Evolutionary conservation across 1,140 invertebrate genomes (phyloP).

Genomic region (Drosophila tristis): DNA sequence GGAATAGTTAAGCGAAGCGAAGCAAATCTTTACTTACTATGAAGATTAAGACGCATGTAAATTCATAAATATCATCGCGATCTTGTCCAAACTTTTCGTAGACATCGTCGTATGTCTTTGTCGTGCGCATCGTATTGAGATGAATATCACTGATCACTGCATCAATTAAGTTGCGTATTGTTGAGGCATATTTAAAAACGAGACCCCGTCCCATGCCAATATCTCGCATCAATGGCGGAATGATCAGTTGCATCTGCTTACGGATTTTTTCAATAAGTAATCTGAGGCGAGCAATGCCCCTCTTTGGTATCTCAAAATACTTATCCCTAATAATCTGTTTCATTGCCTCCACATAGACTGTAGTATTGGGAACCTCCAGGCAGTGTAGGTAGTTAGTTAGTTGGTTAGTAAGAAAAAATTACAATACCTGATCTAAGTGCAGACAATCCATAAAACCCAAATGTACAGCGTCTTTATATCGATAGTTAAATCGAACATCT

Average conservation of each 20-base stretch:
- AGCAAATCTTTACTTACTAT: slow-evolving; percentile 60
- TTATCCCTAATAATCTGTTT: slow-evolving; percentile 12
- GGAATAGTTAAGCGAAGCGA: too few relatives aligned
- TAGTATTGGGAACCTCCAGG: slow-evolving; percentile 39
- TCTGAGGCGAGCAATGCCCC: slow-evolving; percentile 11
- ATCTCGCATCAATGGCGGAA: too few relatives aligned
- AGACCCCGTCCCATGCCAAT: too few relatives aligned
- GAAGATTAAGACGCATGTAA: slow-evolving; percentile 85
- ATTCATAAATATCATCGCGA: slow-evolving; percentile 57
- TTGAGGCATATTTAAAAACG: too few relatives aligned
- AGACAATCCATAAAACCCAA: too few relatives aligned
- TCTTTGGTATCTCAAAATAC: slow-evolving; percentile 8
- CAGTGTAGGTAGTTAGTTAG: too few relatives aligned
- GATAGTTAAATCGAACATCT: too few relatives aligned
- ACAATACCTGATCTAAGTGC: too few relatives aligned
- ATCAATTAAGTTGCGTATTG: slow-evolving; percentile 36
- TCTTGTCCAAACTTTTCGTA: slow-evolving; percentile 48
- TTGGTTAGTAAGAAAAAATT: too few relatives aligned
- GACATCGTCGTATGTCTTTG: slow-evolving; percentile 58
- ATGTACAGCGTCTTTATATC: fast-evolving
- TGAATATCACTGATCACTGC: slow-evolving; percentile 47
- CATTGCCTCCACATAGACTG: slow-evolving; percentile 19
- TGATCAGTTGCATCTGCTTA: neutral
- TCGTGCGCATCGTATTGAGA: slow-evolving; percentile 27
- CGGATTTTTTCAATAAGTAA: slow-evolving; percentile 18